phyloP scores from a whole-genome alignment of 2,888 invertebrate genomes.

The Acanthacorydalis orientalis region DNA sequence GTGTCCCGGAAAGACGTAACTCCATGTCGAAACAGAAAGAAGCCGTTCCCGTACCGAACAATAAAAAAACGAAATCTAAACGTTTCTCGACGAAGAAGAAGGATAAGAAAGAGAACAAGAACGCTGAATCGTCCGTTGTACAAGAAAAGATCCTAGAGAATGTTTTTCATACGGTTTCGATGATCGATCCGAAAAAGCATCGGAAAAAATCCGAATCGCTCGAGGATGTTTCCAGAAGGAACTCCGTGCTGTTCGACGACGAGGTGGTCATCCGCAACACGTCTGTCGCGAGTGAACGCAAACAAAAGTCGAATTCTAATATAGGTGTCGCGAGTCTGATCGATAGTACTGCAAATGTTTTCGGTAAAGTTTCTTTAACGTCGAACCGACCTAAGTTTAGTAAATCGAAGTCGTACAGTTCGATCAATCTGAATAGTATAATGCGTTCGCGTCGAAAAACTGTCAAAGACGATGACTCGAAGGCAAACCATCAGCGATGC shows the following conservation, averaged over 20 bases:
- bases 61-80: background rate
- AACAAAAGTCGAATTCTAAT: constrained; percentile 12
- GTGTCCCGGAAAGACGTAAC: background rate
- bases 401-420: constrained; percentile 27
- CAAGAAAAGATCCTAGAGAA: background rate
- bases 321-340: constrained; percentile 15
- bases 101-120: background rate
- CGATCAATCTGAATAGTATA: constrained; percentile 25
- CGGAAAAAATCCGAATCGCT: constrained; percentile 1
- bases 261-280: background rate
- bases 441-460: constrained; percentile 21
- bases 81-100: background rate
- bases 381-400: constrained; percentile 18
- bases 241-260: background rate
- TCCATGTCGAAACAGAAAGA: background rate
- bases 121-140: background rate
- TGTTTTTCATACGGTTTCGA: background rate
- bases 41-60: background rate
- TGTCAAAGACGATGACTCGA: constrained; percentile 19
- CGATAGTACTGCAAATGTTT: constrained; percentile 10
- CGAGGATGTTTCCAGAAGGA: background rate
- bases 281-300: background rate
- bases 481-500: constrained; percentile 19
- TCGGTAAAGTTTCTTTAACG: background rate
- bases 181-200: background rate